These are phyloP conservation scores for Ennomos erosarius DNA, from an alignment of 2,888 invertebrate species.

Conservation along the genomic window DNA sequence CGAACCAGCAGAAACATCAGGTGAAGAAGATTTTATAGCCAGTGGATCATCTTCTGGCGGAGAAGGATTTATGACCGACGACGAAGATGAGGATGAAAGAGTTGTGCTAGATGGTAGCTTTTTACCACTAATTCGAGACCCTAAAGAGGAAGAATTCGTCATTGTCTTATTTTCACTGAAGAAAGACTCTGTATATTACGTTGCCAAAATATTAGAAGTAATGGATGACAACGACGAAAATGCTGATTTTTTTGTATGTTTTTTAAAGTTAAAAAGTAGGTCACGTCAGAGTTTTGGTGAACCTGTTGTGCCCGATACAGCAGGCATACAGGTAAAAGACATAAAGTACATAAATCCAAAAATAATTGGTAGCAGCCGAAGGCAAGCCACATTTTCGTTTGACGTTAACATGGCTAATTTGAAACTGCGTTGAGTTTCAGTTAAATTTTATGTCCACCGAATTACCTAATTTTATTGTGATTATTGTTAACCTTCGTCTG, in stretches of 20 bases:
- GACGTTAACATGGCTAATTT: slow-evolving; percentile 5
- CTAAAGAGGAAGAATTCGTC: slow-evolving; percentile 5
- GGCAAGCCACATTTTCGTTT: slow-evolving; percentile 2
- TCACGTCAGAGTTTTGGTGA: slow-evolving; percentile 3
- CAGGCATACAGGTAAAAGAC: slow-evolving; percentile 3
- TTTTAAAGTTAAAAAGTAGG: slow-evolving; percentile 7
- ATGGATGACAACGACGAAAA: slow-evolving; percentile 3
- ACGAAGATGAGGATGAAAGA: slow-evolving; percentile 4
- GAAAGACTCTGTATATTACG: slow-evolving; percentile 4
- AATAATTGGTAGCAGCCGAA: slow-evolving; percentile 6
- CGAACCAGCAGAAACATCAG: too few species aligned
- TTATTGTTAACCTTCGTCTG: neutral
- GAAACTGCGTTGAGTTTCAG: slow-evolving; percentile 4
- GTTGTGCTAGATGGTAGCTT: slow-evolving; percentile 1
- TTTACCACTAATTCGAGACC: slow-evolving; percentile 1
- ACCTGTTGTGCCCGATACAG: slow-evolving; percentile 8
- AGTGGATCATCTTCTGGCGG: slow-evolving; percentile 13
- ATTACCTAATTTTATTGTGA: too few species aligned
- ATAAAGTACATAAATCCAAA: slow-evolving; percentile 11
- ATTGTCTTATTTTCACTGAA: slow-evolving; percentile 5
- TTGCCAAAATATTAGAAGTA: slow-evolving; percentile 3
- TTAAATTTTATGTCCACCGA: neutral
- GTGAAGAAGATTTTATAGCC: slow-evolving; percentile 1
- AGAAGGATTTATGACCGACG: slow-evolving; percentile 4
- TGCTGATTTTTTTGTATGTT: slow-evolving; percentile 5